Conservation (phyloP, 2,888 invertebrate species). For the Ashinkailepas kermadecensis region DNA sequence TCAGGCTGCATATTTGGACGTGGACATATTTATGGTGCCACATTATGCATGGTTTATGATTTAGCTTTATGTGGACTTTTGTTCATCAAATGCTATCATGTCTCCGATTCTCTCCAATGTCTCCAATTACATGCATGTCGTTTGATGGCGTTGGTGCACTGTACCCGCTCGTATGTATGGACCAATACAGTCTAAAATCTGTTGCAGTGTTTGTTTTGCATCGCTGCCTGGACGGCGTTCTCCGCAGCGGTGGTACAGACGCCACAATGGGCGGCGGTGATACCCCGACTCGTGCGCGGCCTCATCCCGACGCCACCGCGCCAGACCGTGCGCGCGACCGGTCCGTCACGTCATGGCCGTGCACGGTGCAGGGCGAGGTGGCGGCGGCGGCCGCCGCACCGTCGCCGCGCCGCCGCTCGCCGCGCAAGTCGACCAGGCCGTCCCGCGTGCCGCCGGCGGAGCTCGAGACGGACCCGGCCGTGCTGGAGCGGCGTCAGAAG, state of each 20-base stretch:
- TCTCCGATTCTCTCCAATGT: no score
- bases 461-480: conserved; percentile 29
- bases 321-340: neutral
- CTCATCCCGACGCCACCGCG: no score
- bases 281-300: no score
- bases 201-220: neutral
- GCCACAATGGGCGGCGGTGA: neutral
- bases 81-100: no score
- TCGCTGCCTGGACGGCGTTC: no score
- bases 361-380: neutral
- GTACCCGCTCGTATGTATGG: neutral
- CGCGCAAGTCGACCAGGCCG: neutral
- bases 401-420: neutral
- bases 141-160: neutral
- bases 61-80: no score
- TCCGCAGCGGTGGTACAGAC: neutral
- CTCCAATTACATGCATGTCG: no score
- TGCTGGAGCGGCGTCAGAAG: conserved; percentile 73
- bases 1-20: no score
- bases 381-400: neutral
- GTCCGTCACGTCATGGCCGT: neutral
- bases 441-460: neutral
- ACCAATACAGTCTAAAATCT: conserved; percentile 5
- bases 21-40: no score
- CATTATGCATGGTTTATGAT: no score